These are phyloP conservation scores for Valencia hispanica DNA, from an alignment of 2,797 vertebrate species.

Conservation along the genomic window DNA sequence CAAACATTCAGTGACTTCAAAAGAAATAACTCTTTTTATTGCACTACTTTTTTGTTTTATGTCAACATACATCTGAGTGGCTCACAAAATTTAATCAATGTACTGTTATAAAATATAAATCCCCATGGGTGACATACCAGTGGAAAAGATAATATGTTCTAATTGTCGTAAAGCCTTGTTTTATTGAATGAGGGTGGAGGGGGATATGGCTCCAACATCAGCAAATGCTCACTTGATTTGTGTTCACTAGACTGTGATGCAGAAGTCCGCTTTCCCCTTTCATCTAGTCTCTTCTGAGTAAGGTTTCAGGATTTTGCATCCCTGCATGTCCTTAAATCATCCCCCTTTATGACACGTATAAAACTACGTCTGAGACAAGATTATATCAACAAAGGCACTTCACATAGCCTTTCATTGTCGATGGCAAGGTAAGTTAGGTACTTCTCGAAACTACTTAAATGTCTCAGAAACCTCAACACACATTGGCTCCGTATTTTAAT, in stretches of 20 bases:
- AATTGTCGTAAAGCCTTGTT: conserved; percentile 72
- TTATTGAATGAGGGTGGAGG: conserved; percentile 65
- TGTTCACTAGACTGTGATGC: conserved; percentile 61
- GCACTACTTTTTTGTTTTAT: conserved; percentile 10
- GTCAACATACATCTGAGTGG: conserved; percentile 22
- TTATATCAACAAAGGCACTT: conserved; percentile 28
- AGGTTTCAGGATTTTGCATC: conserved; percentile 53
- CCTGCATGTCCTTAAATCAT: conserved; percentile 36
- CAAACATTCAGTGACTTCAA: conserved; percentile 56
- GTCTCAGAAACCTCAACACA: background rate
- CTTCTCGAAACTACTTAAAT: background rate
- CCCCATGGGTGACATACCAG: conserved; percentile 41
- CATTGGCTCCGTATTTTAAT: background rate
- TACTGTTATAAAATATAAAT: conserved; percentile 53
- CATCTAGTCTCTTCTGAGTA: conserved; percentile 50
- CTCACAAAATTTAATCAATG: conserved; percentile 58
- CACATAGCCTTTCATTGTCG: conserved; percentile 13
- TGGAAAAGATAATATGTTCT: conserved; percentile 60
- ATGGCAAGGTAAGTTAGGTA: conserved; percentile 1
- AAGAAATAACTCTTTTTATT: conserved; percentile 52
- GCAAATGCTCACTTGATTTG: conserved; percentile 70
- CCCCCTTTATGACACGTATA: conserved; percentile 37
- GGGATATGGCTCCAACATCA: conserved; percentile 69
- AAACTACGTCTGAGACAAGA: conserved; percentile 18
- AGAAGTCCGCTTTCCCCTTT: conserved; percentile 59